Percentiles rank a stretch among this genome's conserved stretches.
These are phyloP conservation scores for Rhodinocichla rosea DNA, from an alignment of 2,113 vertebrate genomes.

Conservation along the genomic window DNA sequence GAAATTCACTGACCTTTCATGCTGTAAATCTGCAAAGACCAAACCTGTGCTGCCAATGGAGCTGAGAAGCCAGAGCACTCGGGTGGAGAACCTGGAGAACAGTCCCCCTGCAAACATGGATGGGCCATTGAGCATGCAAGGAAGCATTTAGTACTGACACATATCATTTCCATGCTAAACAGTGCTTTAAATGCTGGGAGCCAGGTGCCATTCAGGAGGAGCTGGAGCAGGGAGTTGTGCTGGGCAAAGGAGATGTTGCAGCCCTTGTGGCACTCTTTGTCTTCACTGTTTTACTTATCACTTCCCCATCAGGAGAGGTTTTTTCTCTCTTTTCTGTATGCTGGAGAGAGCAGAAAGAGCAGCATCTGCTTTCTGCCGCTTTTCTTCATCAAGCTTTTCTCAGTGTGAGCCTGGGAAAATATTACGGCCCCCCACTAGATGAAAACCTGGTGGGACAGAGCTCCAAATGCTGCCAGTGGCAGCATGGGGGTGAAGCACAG, in stretches of 20 bases:
- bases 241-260: neutral
- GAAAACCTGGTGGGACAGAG: neutral
- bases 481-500: neutral
- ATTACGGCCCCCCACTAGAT: neutral
- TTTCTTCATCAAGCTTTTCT: neutral
- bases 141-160: neutral
- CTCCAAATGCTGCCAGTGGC: neutral
- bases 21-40: neutral
- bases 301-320: neutral
- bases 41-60: neutral
- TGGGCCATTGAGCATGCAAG: fast-evolving
- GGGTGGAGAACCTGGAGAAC: neutral
- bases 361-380: neutral
- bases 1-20: neutral
- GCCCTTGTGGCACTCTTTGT: neutral
- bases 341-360: neutral
- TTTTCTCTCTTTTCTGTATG: neutral
- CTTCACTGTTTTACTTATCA: neutral
- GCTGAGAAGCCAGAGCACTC: neutral
- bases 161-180: neutral
- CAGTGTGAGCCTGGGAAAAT: neutral
- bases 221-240: neutral
- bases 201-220: neutral
- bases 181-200: neutral
- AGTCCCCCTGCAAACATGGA: neutral